Percentiles rank a stretch among this genome's conserved stretches.
phyloP scores from a whole-genome alignment of 2,797 vertebrate species.

The Trachops cirrhosus region DNA sequence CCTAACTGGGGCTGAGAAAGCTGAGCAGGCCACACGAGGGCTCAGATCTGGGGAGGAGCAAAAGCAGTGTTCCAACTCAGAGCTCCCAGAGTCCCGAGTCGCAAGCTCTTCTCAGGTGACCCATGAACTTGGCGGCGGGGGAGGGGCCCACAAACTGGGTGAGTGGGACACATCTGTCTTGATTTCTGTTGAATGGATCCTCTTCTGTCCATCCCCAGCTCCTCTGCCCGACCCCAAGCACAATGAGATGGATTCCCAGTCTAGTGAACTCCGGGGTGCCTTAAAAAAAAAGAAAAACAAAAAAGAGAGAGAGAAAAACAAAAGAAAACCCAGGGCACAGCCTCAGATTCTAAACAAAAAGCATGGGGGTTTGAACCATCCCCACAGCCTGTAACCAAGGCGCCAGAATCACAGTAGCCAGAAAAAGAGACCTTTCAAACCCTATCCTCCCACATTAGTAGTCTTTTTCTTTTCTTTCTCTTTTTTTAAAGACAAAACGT shows the following conservation, averaged over 20 bases:
- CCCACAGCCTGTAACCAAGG: too few relatives aligned
- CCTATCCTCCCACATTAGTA: too few relatives aligned
- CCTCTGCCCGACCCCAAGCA: background rate
- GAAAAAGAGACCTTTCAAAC: background rate
- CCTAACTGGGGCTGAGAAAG: background rate
- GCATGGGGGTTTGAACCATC: fast-evolving
- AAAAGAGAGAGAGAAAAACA: background rate
- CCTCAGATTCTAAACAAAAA: background rate
- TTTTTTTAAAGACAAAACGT: background rate
- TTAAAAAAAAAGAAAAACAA: background rate
- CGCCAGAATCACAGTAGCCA: fast-evolving
- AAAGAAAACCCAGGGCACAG: too few relatives aligned
- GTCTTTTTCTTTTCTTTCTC: background rate
- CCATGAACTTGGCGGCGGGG: fast-evolving
- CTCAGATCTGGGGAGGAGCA: background rate
- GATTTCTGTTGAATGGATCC: background rate
- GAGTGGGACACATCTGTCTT: background rate
- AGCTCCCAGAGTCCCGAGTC: background rate
- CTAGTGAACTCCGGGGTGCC: background rate
- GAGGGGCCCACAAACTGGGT: too few relatives aligned
- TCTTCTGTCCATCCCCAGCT: too few relatives aligned
- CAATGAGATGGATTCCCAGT: background rate
- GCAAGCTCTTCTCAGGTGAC: background rate
- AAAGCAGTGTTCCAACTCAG: fast-evolving
- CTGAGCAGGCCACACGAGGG: fast-evolving